Conservation (phyloP, 2,888 invertebrate species). For the Polydesmus complanatus region DNA sequence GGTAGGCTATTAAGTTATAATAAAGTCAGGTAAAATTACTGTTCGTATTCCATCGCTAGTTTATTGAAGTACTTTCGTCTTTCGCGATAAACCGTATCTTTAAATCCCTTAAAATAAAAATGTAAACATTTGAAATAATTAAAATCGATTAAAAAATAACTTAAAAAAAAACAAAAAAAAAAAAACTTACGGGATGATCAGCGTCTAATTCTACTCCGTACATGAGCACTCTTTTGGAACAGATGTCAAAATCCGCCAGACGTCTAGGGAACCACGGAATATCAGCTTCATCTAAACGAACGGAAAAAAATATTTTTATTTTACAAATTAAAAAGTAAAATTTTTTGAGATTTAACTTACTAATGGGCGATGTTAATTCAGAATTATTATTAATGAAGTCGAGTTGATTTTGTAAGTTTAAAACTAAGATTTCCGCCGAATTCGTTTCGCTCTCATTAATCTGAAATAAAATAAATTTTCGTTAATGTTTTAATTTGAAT, state of each 20-base stretch:
- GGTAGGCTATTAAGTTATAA: neutral
- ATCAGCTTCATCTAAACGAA: neutral
- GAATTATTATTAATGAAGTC: no score
- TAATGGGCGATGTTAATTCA: no score
- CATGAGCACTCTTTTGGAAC: conserved; percentile 84
- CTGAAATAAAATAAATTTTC: no score
- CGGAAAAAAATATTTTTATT: no score
- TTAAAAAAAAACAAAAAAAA: no score
- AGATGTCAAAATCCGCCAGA: conserved; percentile 80
- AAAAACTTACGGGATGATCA: conserved; percentile 93
- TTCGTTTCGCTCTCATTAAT: no score
- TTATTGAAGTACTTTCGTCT: conserved; percentile 82
- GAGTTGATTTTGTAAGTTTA: no score
- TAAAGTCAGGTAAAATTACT: conserved; percentile 48
- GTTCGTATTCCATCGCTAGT: conserved; percentile 84
- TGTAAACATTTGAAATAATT: neutral
- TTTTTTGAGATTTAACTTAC: no score
- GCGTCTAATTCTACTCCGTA: conserved; percentile 91
- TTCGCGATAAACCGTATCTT: conserved; percentile 82
- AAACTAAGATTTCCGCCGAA: no score
- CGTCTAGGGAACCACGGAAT: conserved; percentile 96
- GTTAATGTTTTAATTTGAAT: no score
- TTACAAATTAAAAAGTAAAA: no score
- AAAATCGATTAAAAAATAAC: neutral
- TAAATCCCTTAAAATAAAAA: conserved; percentile 59